Evolutionary conservation across 2,888 invertebrate species (phyloP).

Genomic region (Zhuqinia jingwanae): DNA sequence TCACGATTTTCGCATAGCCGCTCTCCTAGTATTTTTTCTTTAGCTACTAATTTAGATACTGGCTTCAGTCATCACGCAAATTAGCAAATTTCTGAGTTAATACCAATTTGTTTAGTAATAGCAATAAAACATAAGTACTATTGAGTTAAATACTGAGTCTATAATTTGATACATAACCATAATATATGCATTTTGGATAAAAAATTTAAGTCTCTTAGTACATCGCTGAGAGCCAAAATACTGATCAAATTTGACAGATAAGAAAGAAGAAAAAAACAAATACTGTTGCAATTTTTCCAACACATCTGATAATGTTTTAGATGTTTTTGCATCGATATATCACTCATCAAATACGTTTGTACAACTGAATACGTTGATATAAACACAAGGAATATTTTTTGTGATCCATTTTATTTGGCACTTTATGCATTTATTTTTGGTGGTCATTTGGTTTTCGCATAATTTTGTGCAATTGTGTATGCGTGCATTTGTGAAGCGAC

Average conservation of each 20-base stretch:
- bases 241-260: no score
- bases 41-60: background rate
- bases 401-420: no score
- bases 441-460: no score
- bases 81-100: slow-evolving; percentile 44
- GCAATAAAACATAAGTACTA: background rate
- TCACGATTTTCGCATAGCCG: background rate
- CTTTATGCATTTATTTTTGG: no score
- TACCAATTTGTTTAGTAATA: slow-evolving; percentile 17
- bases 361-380: no score
- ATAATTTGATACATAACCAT: background rate
- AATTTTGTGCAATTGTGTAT: background rate
- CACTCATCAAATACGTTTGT: no score
- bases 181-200: background rate
- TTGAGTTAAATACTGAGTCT: background rate
- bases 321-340: no score
- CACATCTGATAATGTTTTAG: no score
- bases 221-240: background rate
- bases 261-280: background rate
- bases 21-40: slow-evolving; percentile 18
- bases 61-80: slow-evolving; percentile 14
- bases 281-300: background rate
- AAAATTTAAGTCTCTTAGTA: background rate
- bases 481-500: background rate
- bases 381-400: no score